Base-by-base conservation (phyloP, 2,797 vertebrate species). In the Hippoglossus hippoglossus region DNA sequence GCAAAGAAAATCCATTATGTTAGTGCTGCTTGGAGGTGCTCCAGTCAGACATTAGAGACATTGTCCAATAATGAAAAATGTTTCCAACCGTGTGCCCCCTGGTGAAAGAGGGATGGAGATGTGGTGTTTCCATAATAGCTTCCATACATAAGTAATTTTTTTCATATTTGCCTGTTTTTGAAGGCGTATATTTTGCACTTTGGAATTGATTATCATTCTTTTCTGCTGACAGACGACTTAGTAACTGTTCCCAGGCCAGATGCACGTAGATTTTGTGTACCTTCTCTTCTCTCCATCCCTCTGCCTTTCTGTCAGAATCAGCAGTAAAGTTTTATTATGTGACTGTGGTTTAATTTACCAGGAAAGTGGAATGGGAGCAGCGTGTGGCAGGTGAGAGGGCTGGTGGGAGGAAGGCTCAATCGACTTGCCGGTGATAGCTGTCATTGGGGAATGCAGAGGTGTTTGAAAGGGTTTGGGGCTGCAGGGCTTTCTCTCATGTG, bases 1-100 rank as follows among this genome's bases (percentile, higher is more conserved):
- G 73, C 79, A 69, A 47, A 63, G 52, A 74, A n/a, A 76, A 75
- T 52, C 73, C 31, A 56, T 87, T 84, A 73, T 75, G 74, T 75
- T 67, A 41, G 62, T 71, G 69, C 28, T 49, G 62, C 77, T 77
- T 44, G 25, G 63, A 76, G 71, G 58, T 53, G 41, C 58, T 73
- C n/a, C 66, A 41, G 67, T 68, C 61, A 65, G 60, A 73, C 79
- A 64, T 84, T 62, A 60, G 63, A 75, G 64, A 77, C 58, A 0
- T 10, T 28, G 74, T 80, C 58, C 54, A 81, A 50, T 79, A 76
- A 81, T 86, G 79, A 82, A 46, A 73, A 73, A 21, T 34, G 58
- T 34, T 71, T 72, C 52, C 21, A 69, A 6, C 67, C 18, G 28
- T 24, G 22, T 73, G 55, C 57, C 58, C 59, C 9, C 21, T 2